These are phyloP conservation scores for Acanthisitta chloris DNA, from an alignment of 2,113 vertebrate species.

Conservation along the genomic window DNA sequence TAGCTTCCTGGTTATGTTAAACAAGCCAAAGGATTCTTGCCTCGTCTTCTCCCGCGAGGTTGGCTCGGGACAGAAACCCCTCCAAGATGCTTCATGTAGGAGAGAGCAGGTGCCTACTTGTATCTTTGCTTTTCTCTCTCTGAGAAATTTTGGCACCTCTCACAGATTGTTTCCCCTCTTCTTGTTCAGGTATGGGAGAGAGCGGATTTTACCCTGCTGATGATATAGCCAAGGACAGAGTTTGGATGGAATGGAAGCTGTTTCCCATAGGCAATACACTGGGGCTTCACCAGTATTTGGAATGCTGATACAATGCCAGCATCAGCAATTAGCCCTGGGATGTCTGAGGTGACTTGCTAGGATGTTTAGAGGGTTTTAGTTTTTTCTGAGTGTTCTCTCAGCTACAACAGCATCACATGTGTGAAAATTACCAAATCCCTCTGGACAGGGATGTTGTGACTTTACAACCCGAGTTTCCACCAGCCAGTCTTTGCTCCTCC, in stretches of 20 bases:
- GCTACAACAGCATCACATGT: neutral
- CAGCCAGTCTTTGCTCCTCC: neutral
- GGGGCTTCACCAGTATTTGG: neutral
- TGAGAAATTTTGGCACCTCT: neutral
- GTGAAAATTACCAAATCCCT: slow-evolving; percentile 20
- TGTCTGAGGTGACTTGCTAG: slow-evolving; percentile 2
- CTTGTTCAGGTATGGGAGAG: neutral
- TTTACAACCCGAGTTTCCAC: neutral
- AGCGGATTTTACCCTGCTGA: neutral
- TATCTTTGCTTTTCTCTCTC: neutral
- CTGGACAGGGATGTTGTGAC: neutral
- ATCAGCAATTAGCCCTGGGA: slow-evolving; percentile 31
- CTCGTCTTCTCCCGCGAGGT: neutral
- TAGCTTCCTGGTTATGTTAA: slow-evolving; percentile 18
- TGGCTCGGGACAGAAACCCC: slow-evolving; percentile 4
- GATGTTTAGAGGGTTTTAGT: slow-evolving; percentile 45
- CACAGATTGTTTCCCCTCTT: neutral
- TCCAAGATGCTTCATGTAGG: neutral
- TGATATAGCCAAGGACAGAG: neutral
- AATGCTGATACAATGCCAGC: neutral
- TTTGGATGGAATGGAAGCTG: neutral
- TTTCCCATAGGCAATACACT: rapidly evolving
- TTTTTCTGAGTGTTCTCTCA: slow-evolving; percentile 38
- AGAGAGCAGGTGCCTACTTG: slow-evolving; percentile 2
- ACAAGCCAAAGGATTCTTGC: slow-evolving; percentile 7